Percentiles rank a stretch among this genome's conserved stretches.
Evolutionary conservation across 2,113 vertebrate species (phyloP).

Genomic region (Anguilla japonica): DNA sequence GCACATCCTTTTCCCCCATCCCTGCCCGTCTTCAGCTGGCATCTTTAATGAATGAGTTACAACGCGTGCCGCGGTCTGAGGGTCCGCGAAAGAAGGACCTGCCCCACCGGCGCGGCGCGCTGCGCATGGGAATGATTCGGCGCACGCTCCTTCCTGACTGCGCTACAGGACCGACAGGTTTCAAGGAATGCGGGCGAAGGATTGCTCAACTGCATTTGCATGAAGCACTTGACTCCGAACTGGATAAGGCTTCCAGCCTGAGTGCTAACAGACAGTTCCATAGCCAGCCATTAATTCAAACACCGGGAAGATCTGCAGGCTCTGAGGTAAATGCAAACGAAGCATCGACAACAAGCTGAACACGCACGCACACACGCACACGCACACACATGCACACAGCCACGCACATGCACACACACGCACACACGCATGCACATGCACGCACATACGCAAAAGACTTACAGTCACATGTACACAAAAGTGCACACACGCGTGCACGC

Average conservation of each 20-base stretch:
- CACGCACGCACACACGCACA: neutral
- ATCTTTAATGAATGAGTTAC: neutral
- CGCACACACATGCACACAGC: neutral
- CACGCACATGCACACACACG: neutral
- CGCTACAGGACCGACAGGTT: neutral
- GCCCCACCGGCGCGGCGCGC: neutral
- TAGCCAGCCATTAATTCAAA: conserved; percentile 9
- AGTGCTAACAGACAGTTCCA: neutral
- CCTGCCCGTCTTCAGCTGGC: neutral
- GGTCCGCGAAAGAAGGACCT: neutral
- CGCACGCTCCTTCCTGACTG: neutral
- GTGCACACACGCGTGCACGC: too few relatives aligned
- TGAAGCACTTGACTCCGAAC: neutral
- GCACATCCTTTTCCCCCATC: neutral
- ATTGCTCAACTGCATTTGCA: conserved; percentile 4
- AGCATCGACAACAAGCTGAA: neutral
- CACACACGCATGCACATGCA: neutral
- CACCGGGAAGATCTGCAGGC: neutral
- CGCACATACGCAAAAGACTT: too few relatives aligned
- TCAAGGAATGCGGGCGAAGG: neutral
- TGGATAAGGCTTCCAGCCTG: neutral
- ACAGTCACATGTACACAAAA: too few relatives aligned
- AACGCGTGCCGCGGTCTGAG: neutral
- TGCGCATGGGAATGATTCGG: neutral
- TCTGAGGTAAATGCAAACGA: neutral